These are phyloP conservation scores for Acanthosepion lycidas DNA, from an alignment of 2,888 invertebrate genomes.

Conservation along the genomic window DNA sequence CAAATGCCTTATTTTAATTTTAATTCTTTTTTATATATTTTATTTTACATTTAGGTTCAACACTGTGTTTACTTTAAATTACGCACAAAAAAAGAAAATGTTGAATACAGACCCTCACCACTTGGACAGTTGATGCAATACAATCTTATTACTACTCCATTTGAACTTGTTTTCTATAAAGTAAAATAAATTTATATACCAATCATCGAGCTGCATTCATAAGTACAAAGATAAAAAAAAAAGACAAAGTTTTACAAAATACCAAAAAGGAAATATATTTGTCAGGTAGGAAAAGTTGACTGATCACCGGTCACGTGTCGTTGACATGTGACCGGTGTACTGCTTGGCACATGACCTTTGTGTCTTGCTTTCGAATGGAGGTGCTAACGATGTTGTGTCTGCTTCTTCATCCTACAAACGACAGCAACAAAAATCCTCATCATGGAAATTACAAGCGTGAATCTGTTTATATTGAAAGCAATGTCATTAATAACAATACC, in stretches of 20 bases:
- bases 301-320: background rate
- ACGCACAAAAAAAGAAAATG: too few relatives aligned
- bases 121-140: background rate
- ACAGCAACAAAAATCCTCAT: background rate
- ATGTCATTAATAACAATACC: background rate
- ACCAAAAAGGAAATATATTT: background rate
- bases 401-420: background rate
- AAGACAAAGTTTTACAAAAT: too few relatives aligned
- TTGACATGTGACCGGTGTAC: background rate
- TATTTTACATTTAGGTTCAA: too few relatives aligned
- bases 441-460: background rate
- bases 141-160: too few relatives aligned
- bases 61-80: too few relatives aligned
- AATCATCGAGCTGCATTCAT: too few relatives aligned
- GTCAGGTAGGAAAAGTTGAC: background rate
- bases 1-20: too few relatives aligned
- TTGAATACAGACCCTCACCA: background rate
- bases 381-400: background rate
- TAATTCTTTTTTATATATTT: too few relatives aligned
- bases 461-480: background rate
- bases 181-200: too few relatives aligned
- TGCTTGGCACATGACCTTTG: background rate
- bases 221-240: too few relatives aligned
- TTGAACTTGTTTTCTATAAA: too few relatives aligned
- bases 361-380: slow-evolving; percentile 33